These are phyloP conservation scores for Macaca mulatta DNA, from an alignment of 2,113 vertebrate species.

Conservation along the genomic window DNA sequence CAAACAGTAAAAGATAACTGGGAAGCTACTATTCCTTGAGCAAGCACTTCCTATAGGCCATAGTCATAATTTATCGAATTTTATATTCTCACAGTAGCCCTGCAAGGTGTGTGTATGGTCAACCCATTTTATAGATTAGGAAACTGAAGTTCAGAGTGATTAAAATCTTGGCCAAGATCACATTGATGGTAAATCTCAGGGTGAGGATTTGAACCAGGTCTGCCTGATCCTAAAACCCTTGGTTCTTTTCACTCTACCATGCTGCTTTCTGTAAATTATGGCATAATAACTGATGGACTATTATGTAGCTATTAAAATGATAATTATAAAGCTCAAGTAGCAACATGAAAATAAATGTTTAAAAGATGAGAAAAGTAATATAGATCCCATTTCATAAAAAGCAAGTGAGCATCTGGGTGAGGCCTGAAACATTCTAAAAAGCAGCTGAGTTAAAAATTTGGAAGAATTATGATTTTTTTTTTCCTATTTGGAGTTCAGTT, in stretches of 20 bases:
- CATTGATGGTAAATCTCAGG: not conserved
- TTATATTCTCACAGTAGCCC: not conserved
- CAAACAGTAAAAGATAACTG: not conserved
- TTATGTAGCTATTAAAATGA: constrained; percentile 7
- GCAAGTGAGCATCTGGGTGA: not conserved
- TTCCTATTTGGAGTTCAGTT: not conserved
- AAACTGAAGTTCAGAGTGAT: not conserved
- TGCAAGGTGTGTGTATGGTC: not conserved
- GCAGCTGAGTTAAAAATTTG: not conserved
- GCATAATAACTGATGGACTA: constrained; percentile 6
- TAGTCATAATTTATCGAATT: not conserved
- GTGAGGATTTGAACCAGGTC: not conserved
- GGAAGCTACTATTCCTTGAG: not conserved
- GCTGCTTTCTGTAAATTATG: not conserved
- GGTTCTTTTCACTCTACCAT: not conserved
- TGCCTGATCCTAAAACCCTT: not conserved
- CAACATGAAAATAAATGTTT: constrained; percentile 41
- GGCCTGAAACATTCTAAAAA: not conserved
- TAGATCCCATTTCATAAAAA: constrained; percentile 1
- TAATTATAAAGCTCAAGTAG: constrained; percentile 48
- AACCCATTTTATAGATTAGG: not conserved
- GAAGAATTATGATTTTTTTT: constrained; percentile 22
- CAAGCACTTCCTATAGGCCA: not conserved
- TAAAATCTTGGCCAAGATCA: not conserved
- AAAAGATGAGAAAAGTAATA: constrained; percentile 19